Conservation (phyloP, 1,140 invertebrate genomes). For the Onthophagus taurus region DNA sequence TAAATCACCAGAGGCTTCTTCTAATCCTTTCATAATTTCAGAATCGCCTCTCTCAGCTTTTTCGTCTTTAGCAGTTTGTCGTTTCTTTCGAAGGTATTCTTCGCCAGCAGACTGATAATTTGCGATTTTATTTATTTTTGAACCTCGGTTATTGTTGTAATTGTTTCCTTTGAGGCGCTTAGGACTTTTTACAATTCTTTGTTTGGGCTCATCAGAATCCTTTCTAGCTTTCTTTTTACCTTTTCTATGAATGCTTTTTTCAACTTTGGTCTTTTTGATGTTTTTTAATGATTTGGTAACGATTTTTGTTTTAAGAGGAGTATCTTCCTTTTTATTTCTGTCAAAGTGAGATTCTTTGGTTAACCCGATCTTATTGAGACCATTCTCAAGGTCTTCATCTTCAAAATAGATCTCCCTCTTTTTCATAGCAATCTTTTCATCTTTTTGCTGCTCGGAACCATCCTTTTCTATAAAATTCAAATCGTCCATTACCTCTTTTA, state of each 20-base stretch:
- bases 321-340: conserved; percentile 16
- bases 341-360: conserved; percentile 14
- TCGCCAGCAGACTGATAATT: conserved; percentile 20
- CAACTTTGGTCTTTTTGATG: neutral
- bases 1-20: conserved; percentile 22
- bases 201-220: neutral
- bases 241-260: conserved; percentile 5
- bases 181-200: neutral
- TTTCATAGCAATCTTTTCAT: conserved; percentile 13
- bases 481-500: conserved; percentile 27
- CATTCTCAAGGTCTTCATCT: conserved; percentile 30
- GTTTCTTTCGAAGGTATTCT: conserved; percentile 17
- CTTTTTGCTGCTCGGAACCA: conserved; percentile 11
- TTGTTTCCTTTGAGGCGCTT: neutral
- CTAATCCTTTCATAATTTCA: conserved; percentile 24
- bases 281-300: conserved; percentile 1
- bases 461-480: conserved; percentile 29
- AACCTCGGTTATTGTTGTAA: neutral
- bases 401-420: conserved; percentile 16
- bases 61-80: conserved; percentile 12
- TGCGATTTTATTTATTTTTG: conserved; percentile 8
- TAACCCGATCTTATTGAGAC: conserved; percentile 21
- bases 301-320: conserved; percentile 7
- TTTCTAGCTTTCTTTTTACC: conserved; percentile 5
- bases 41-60: conserved; percentile 16